Base-by-base conservation (phyloP, 2,888 invertebrate species). In the Tetragnatha montana region DNA sequence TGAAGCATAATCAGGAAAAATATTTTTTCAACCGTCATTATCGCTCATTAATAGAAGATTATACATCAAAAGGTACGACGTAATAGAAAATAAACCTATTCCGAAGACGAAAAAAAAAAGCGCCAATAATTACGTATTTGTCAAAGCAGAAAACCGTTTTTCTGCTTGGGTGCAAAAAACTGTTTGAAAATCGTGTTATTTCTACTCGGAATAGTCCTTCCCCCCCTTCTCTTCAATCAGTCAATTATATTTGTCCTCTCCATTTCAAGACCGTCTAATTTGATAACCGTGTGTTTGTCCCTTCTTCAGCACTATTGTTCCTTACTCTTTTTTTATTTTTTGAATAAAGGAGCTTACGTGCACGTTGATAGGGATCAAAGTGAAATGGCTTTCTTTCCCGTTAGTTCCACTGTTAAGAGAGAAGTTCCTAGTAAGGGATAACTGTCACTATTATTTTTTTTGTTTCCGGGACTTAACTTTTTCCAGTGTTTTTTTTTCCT, bases 191-290 rank as follows among this genome's bases (percentile, higher is more conserved):
- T 78, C 60, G 7, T 19, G 49, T 78, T 78, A 78, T 60, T 78
- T 50, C 68, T 12, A 60, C 17, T 60, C 60, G 60, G 60, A 60
- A 17, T 1, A 35, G 35, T 35, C 49, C 22, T 12, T 12, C 12
- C 50, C 21, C 60, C 10, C 14, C 21, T 60, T 22, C 22, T 78
- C 17, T 60, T 78, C 73, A 21, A 51, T 51, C 60, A 21, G 19
- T 51, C 19, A 60, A 78, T 78, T 78, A 78, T 60, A 60, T 78
- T 78, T 78, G 78, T 21, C 22, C 19, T 78, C 21, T 60, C 50
- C 60, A 78, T 78, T 78, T 78, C 78, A 78, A 60, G 50, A 78
- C 21, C 8, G 60, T n/a, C 60, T 78, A 60, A 78, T 78, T 78
- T 60, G 51, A 78, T 78, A n/a, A 75, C 6, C n/a, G 21, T 51